A percentile compares a stretch with the other conserved stretches of the same genome.
Evolutionary conservation across 2,113 vertebrate genomes (phyloP).

Genomic region (Manacus vitellinus): DNA sequence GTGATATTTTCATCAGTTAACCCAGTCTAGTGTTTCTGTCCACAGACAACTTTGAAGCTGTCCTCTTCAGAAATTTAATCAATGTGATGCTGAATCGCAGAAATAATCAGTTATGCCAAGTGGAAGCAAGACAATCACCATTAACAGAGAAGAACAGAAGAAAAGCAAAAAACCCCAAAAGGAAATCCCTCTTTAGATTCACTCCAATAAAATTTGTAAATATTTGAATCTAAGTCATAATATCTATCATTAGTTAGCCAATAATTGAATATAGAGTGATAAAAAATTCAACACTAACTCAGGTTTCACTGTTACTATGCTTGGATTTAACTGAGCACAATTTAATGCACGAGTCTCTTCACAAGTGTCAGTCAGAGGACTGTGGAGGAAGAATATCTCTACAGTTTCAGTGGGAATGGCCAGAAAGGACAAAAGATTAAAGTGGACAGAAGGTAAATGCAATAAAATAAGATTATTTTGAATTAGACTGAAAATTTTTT

Average conservation of each 20-base stretch:
- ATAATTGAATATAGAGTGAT: neutral
- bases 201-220: neutral
- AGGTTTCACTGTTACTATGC: neutral
- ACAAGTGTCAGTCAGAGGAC: neutral
- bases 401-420: neutral
- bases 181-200: neutral
- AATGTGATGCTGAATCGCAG: neutral
- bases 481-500: neutral
- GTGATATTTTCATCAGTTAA: neutral
- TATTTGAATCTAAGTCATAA: neutral
- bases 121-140: neutral
- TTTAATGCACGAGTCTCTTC: neutral
- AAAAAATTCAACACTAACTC: neutral
- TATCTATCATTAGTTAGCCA: neutral
- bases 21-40: neutral
- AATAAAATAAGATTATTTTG: neutral
- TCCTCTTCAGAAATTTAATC: neutral
- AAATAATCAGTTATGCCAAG: neutral
- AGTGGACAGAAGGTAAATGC: neutral
- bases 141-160: neutral
- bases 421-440: neutral
- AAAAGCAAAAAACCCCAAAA: rapidly evolving
- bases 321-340: neutral
- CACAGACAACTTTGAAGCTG: neutral
- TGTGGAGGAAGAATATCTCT: neutral